Evolutionary conservation across 2,797 vertebrate species (phyloP).

Genomic region (Hapalemur alaotrensis): DNA sequence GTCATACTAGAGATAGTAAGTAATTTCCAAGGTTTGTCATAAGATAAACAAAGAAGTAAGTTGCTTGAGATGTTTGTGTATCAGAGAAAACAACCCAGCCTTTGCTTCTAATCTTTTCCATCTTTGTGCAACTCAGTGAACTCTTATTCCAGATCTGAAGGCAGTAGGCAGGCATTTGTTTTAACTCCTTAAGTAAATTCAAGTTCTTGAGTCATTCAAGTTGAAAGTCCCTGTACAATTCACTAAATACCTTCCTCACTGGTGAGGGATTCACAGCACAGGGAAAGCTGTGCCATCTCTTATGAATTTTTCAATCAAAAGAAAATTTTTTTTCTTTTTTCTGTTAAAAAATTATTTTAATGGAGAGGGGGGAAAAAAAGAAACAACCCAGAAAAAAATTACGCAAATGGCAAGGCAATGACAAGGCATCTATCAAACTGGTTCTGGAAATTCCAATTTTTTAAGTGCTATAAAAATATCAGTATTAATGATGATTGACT

Average conservation of each 20-base stretch:
- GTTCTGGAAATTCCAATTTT: slow-evolving; percentile 68
- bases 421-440: slow-evolving; percentile 53
- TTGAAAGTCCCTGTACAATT: slow-evolving; percentile 5
- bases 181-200: slow-evolving; percentile 77
- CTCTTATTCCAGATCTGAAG: slow-evolving; percentile 72
- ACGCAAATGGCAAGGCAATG: slow-evolving; percentile 52
- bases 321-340: neutral
- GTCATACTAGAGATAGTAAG: slow-evolving; percentile 75
- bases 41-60: slow-evolving; percentile 81
- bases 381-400: slow-evolving; percentile 39
- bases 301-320: slow-evolving; percentile 64
- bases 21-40: slow-evolving; percentile 72
- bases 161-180: slow-evolving; percentile 75
- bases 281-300: slow-evolving; percentile 1
- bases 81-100: slow-evolving; percentile 75
- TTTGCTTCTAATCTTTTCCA: slow-evolving; percentile 79
- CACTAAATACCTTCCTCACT: slow-evolving; percentile 50
- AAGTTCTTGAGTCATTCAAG: slow-evolving; percentile 44
- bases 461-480: slow-evolving; percentile 70
- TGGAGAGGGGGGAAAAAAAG: neutral
- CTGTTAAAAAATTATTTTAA: slow-evolving; percentile 12
- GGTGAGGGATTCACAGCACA: slow-evolving; percentile 41
- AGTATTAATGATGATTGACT: slow-evolving; percentile 68
- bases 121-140: slow-evolving; percentile 74
- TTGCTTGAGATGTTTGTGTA: slow-evolving; percentile 75